Evolutionary conservation across 2,113 vertebrate species (phyloP), one percentile per base, ranked within the genome.

Genomic region (Gulo gulo): DNA sequence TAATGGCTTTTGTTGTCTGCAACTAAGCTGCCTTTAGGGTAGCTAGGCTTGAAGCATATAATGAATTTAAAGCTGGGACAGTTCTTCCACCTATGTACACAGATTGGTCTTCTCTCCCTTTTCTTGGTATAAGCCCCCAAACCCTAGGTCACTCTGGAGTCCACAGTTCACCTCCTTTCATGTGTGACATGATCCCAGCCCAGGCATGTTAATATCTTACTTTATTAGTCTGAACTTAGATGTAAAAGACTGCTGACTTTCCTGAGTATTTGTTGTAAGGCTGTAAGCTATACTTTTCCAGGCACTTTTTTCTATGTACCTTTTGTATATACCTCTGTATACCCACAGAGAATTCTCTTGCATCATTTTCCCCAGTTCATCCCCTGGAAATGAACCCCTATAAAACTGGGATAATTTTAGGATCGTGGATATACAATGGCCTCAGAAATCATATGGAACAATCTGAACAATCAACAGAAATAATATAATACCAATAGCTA

Each of bases 11-110:
- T 78, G 24, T 82, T 91, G 45, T 61, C 65, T 91, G 39, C 42
- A 95, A 84, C 55, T 69, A 84, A 96, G n/a, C 42, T 95, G 73
- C 31, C 29, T 97, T 55, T 74, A 89, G 45, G 15, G 80, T 83
- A 78, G 29, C 39, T 65, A 59, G 65, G 11, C 50, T 83, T 96
- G n/a, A 89, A 67, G 67, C 9, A 63, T 79, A 45, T 42, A 71
- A 47, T 67, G 42, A 90, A 12, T 67, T 84, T 84, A 88, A 84
- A 89, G 52, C 42, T 95, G 59, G 21, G 89, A 26, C 92, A 67
- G 83, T 87, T 96, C 61, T 34, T 87, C 65, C 6, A 29, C 21
- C n/a, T 39, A 36, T 4, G 29, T 76, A 20, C 26, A 87, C 16
- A 87, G 52, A n/a, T 47, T 80, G 20, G 4, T 29, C 42, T 88